Conservation (phyloP, 2,888 invertebrate genomes). For the Cremastinae sp. region DNA sequence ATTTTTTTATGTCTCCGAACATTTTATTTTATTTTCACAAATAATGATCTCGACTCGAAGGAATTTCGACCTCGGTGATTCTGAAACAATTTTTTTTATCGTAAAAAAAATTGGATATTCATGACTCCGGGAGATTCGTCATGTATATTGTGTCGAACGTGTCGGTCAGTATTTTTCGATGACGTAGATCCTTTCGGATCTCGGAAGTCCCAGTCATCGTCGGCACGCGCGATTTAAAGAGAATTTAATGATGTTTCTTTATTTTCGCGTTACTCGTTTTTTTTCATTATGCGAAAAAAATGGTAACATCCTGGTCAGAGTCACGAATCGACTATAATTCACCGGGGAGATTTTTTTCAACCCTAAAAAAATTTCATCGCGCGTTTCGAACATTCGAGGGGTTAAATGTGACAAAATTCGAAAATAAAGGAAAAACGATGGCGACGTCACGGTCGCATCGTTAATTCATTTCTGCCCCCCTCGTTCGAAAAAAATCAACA, state of each 20-base stretch:
- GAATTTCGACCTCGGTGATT: no score
- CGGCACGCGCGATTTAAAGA: neutral
- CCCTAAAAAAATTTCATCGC: slow-evolving; percentile 23
- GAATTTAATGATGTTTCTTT: neutral
- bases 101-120: no score
- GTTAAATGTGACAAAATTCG: slow-evolving; percentile 40
- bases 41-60: no score
- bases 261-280: neutral
- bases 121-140: neutral
- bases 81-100: no score
- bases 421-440: slow-evolving; percentile 11
- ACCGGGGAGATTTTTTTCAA: neutral
- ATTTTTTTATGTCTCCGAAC: no score
- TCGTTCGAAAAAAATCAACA: slow-evolving; percentile 4
- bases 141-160: neutral
- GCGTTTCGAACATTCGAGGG: neutral
- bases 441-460: slow-evolving; percentile 38
- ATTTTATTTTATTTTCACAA: no score
- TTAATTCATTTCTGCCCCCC: slow-evolving; percentile 41
- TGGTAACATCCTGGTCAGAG: neutral
- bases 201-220: neutral
- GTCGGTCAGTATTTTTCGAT: neutral
- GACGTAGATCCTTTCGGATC: neutral
- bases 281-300: neutral
- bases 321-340: slow-evolving; percentile 38